Evolutionary conservation across 2,888 invertebrate species (phyloP), one percentile per base, ranked within the genome.

Genomic region (Nycteola revayana): DNA sequence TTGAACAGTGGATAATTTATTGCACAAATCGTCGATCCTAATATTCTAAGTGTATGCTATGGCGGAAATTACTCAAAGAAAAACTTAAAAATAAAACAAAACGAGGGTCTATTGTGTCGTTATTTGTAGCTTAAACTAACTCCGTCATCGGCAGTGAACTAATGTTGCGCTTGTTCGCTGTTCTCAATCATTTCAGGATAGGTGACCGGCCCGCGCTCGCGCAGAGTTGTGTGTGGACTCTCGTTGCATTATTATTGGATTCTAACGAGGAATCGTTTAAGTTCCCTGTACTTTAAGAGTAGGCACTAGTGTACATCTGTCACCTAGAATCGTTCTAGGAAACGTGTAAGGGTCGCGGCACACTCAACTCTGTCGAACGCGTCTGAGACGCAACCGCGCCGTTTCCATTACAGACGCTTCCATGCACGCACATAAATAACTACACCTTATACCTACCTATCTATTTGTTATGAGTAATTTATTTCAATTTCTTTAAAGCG

Each of bases 401-500:
- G 34, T 42, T 28, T 41, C 37, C 35, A 44, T 31, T 51, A 42
- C 52, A 59, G 60, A 57, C 60, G 60, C 50, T 65, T 63, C 67
- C 78, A 66, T 69, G 69, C 81, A 76, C 79, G 75, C 76, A 73
- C 74, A 73, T 72, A 76, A 62, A 63, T 69, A 64, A 64, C 80
- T 85, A 84, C 80, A 67, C 67, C 82, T 82, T 84, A 84, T 79
- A 80, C 66, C 83, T 85, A 84, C 79, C 84, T 85, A 84, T 75
- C 82, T 86, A 85, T 79, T 73, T 76, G 66, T 83, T 80, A 83
- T 67, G 74, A 80, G 67, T 85, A 76, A 76, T 71, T 84, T 85
- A 80, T 77, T 54, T 72, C 75, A 81, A 85, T 84, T 85, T 87
- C 84, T 79, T 88, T 88, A 88, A 88, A 87, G 88, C 88, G 88